Conservation (phyloP, 2,888 invertebrate genomes). For the Xanthorhoe spadicearia region DNA sequence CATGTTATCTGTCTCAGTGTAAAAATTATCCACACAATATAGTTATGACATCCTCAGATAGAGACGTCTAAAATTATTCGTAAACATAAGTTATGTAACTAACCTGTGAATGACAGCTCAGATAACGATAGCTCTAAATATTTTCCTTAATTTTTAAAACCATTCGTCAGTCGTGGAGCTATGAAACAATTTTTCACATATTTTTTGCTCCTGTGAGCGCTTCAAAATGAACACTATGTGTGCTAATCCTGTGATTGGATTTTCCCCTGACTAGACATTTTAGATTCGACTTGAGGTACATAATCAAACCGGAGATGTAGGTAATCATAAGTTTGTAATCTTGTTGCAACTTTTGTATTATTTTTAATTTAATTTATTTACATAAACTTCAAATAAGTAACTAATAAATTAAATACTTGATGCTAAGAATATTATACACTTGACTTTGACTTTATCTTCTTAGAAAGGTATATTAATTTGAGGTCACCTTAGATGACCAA, state of each 20-base stretch:
- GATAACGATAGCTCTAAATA: conserved; percentile 71
- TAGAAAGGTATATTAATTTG: conserved; percentile 13
- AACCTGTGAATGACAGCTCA: conserved; percentile 60
- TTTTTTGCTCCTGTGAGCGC: no score
- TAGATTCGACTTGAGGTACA: no score
- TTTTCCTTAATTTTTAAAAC: conserved; percentile 75
- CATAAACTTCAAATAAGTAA: neutral
- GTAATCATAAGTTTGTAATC: no score
- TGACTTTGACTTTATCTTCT: conserved; percentile 12
- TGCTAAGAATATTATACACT: neutral
- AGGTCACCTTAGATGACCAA: conserved; percentile 18
- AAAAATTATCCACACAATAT: neutral
- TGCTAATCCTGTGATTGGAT: no score
- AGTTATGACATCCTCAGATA: conserved; percentile 2
- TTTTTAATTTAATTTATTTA: neutral
- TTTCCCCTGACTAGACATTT: no score
- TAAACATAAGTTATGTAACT: conserved; percentile 26
- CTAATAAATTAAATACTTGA: neutral
- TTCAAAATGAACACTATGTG: neutral
- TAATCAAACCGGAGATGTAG: no score
- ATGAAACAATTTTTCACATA: conserved; percentile 29
- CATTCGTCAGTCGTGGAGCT: conserved; percentile 57
- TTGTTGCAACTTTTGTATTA: no score
- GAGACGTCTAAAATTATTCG: conserved; percentile 15
- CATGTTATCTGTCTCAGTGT: no score